Evolutionary conservation across 2,113 vertebrate species (phyloP).

Genomic region (Aspiorhynchus laticeps): DNA sequence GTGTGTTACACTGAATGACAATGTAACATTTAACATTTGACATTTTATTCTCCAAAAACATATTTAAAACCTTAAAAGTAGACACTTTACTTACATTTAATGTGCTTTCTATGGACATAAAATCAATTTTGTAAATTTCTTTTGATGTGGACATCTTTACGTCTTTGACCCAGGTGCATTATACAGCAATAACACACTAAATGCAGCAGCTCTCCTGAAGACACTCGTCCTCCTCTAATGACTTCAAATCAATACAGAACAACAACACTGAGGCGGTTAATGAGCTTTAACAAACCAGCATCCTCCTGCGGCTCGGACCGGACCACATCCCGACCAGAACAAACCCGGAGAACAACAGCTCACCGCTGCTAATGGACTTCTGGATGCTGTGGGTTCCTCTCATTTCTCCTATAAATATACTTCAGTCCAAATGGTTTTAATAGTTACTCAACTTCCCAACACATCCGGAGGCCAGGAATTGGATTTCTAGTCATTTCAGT

Average conservation of each 20-base stretch:
- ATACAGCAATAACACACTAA: not conserved
- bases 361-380: not conserved
- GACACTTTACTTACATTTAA: too few species aligned
- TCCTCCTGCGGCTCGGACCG: not conserved
- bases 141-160: too few species aligned
- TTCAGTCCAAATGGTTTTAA: not conserved
- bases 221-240: not conserved
- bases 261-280: not conserved
- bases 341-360: not conserved
- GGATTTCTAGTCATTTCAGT: not conserved
- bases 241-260: slow-evolving; percentile 11
- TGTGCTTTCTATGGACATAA: too few species aligned
- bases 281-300: not conserved
- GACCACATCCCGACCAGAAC: not conserved
- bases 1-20: too few species aligned
- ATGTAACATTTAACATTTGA: too few species aligned
- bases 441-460: not conserved
- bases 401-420: not conserved
- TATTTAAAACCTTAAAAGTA: too few species aligned
- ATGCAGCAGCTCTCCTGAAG: not conserved
- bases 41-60: too few species aligned
- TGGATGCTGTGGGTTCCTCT: not conserved
- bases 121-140: too few species aligned
- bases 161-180: not conserved
- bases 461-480: not conserved